Base-by-base conservation (phyloP, 2,797 vertebrate genomes). In the Holocentrus rufus region DNA sequence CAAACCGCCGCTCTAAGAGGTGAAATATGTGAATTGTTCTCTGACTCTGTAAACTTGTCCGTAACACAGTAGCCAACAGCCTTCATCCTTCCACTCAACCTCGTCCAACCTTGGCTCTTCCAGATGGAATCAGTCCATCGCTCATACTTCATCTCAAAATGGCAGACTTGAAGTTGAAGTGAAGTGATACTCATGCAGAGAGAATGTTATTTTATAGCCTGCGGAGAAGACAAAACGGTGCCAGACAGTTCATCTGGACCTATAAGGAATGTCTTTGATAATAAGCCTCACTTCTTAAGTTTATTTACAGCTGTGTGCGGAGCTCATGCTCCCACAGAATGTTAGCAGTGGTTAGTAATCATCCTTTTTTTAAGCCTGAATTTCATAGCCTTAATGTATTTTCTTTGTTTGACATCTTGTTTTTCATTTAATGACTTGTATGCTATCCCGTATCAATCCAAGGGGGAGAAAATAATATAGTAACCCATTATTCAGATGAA, bases 371-470 rank as follows among this genome's bases (percentile, higher is more conserved):
- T 82, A 79, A 83, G 85, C 87, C 80, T 87, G 87, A 76, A 82
- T 81, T 88, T 68, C 66, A 65, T 69, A 76, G 85, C 89, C 84
- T 88, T 90, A 87, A 76, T 69, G n/a, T 64, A 60, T 79, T 72
- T 72, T 77, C 42, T 61, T 72, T 62, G 17, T 79, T n/a, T 22
- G 9, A 42, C 49, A 54, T 69, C 42, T 55, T 69, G 44, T 80
- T 76, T 20, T 74, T 60, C 61, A 15, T 72, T 53, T 58, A 69
- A 62, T 65, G 49, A 54, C 30, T 47, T 58, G 20, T 57, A 72
- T 27, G 18, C 72, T 31, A 50, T 52, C 58, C 59, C 20, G 14
- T 52, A 74, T 85, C 36, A 61, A 73, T 42, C 60, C 56, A 75
- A 69, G 14, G 64, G 22, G 31, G 47, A 20, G 61, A 68, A 79